phyloP scores from a whole-genome alignment of 2,113 vertebrate genomes.

The Gracilinanus agilis region DNA sequence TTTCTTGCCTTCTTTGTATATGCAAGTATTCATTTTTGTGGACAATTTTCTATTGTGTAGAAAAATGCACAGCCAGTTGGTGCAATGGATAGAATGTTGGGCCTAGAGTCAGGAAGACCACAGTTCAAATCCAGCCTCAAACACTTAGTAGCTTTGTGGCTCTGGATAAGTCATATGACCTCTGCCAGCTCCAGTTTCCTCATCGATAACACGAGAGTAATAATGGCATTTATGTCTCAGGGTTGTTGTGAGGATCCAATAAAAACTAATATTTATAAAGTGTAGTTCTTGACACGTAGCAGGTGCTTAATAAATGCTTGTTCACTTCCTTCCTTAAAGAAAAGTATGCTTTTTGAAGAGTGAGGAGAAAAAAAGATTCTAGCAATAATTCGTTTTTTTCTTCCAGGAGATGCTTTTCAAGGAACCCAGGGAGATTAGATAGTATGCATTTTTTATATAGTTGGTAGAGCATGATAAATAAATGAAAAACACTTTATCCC shows the following conservation, averaged over 20 bases:
- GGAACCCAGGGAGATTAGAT: constrained; percentile 30
- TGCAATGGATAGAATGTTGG: background rate
- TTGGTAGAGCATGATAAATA: background rate
- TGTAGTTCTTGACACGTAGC: background rate
- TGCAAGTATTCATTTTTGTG: background rate
- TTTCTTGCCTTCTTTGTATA: background rate
- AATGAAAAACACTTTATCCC: background rate
- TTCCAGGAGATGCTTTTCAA: background rate
- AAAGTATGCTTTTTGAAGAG: background rate
- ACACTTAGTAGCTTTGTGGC: background rate
- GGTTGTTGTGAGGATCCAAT: background rate
- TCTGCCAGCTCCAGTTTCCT: background rate
- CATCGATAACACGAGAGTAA: too few relatives aligned
- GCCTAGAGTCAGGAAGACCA: background rate
- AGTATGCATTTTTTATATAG: background rate
- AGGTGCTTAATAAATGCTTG: background rate
- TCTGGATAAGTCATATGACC: background rate
- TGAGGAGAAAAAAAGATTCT: background rate
- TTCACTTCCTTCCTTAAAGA: background rate
- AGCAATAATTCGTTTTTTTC: background rate
- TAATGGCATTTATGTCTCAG: background rate
- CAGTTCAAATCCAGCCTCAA: background rate
- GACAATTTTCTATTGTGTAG: background rate
- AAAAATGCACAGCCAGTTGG: background rate
- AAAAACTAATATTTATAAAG: background rate